Conservation (phyloP, 2,113 vertebrate genomes). For the Cyanistes caeruleus region DNA sequence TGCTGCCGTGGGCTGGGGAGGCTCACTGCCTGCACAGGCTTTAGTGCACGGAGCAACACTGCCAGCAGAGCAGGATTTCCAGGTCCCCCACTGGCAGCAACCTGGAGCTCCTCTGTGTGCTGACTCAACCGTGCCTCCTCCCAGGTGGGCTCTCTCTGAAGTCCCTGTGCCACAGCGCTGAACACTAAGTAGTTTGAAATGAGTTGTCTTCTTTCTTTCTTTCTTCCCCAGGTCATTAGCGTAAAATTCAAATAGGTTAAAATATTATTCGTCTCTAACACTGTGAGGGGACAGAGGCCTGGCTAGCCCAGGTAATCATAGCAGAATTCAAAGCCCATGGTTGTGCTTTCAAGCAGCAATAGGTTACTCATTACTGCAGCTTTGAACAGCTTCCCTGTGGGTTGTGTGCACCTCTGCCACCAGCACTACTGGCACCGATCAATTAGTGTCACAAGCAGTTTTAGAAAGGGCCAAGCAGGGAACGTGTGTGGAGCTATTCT, state of each 20-base stretch:
- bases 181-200: neutral
- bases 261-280: neutral
- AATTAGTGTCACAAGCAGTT: conserved; percentile 54
- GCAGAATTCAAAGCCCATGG: conserved; percentile 10
- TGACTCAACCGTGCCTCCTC: neutral
- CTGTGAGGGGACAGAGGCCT: conserved; percentile 29
- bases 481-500: neutral
- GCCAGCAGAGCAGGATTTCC: neutral
- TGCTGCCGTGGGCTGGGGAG: neutral
- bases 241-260: conserved; percentile 43
- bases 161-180: neutral
- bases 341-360: conserved; percentile 37
- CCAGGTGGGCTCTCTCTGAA: neutral
- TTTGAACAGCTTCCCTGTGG: conserved; percentile 59
- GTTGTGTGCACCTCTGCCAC: neutral
- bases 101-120: neutral
- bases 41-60: accelerated
- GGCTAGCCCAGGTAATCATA: conserved; percentile 14
- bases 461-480: neutral
- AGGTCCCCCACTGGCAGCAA: neutral
- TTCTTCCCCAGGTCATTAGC: neutral
- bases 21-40: neutral
- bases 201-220: neutral
- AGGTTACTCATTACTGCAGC: conserved; percentile 38
- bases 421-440: neutral